Evolutionary conservation across 1,140 invertebrate genomes (phyloP).

Genomic region (Neotoxoptera formosana): DNA sequence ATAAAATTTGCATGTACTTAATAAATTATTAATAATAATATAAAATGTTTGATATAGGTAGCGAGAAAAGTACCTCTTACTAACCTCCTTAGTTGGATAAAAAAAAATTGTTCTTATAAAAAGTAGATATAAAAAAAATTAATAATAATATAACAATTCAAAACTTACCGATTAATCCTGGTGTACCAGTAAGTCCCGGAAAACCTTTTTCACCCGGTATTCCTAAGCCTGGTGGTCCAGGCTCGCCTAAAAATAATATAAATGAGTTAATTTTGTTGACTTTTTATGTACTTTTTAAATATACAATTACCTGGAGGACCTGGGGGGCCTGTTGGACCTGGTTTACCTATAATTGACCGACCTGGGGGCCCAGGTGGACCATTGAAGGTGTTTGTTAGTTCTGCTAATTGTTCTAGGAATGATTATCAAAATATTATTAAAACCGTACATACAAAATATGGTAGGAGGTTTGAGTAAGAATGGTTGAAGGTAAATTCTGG

Average conservation of each 20-base stretch:
- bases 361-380: slow-evolving; percentile 72
- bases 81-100: too few species aligned
- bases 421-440: not conserved
- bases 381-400: slow-evolving; percentile 68
- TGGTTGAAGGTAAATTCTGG: not conserved
- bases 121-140: too few species aligned
- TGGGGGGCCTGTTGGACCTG: slow-evolving; percentile 70
- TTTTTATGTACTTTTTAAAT: not conserved
- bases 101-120: too few species aligned
- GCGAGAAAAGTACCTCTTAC: too few species aligned
- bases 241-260: slow-evolving; percentile 34
- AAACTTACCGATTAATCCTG: slow-evolving; percentile 72
- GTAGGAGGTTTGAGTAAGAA: not conserved
- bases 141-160: not conserved
- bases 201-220: slow-evolving; percentile 63
- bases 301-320: slow-evolving; percentile 69
- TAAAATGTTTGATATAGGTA: too few species aligned
- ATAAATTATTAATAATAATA: too few species aligned
- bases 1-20: too few species aligned
- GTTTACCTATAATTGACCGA: slow-evolving; percentile 68
- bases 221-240: slow-evolving; percentile 65
- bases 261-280: not conserved
- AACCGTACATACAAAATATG: not conserved
- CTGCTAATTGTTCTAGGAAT: slow-evolving; percentile 69
- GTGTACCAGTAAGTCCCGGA: slow-evolving; percentile 66